These are phyloP conservation scores for Pelecanoides urinatrix DNA, from an alignment of 2,113 vertebrate species.

Conservation along the genomic window DNA sequence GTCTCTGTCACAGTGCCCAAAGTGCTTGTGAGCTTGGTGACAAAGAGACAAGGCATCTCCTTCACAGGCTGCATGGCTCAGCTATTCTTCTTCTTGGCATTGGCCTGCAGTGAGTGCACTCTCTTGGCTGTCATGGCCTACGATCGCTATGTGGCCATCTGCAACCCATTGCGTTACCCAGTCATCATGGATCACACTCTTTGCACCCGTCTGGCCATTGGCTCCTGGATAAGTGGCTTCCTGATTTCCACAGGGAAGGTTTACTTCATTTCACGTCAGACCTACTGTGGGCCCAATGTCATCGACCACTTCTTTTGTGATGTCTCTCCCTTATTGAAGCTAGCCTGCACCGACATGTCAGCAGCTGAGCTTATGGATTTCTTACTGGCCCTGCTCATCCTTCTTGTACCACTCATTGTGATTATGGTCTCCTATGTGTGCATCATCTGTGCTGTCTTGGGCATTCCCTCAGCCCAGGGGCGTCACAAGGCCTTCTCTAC, in stretches of 20 bases:
- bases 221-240: neutral
- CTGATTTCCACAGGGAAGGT: neutral
- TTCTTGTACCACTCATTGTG: neutral
- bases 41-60: neutral
- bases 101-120: neutral
- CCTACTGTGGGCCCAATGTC: neutral
- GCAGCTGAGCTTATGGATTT: neutral
- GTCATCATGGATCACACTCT: neutral
- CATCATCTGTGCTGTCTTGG: neutral
- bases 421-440: conserved; percentile 5
- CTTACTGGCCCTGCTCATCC: neutral
- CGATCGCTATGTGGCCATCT: neutral
- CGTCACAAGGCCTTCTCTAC: conserved; percentile 39
- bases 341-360: neutral
- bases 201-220: neutral
- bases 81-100: neutral
- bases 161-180: neutral
- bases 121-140: neutral
- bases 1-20: conserved; percentile 56
- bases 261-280: neutral
- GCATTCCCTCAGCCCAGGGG: conserved; percentile 5
- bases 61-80: neutral
- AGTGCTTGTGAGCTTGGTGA: conserved; percentile 25
- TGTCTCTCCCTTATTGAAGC: conserved; percentile 5
- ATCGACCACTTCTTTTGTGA: conserved; percentile 54